Base-by-base conservation (phyloP, 2,888 invertebrate genomes). In the Gastracanthus pulcherrimus region DNA sequence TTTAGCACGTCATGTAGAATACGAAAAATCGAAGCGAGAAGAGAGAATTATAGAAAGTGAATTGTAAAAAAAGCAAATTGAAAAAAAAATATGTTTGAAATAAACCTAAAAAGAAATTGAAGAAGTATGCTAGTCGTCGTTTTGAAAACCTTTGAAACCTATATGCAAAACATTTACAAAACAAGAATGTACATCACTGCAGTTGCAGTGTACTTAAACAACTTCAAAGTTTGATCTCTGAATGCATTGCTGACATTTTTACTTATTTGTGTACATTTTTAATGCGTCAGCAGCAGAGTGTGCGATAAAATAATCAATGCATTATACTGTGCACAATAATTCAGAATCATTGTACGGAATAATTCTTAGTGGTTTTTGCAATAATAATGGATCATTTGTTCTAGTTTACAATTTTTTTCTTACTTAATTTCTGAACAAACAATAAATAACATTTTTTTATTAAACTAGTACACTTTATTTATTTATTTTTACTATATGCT, bases 1-100 rank as follows among this genome's bases (percentile, higher is more conserved):
- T 72, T 45, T 67, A 66, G 67, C 66, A 58, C 55, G 34, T 69
- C 75, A 76, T 69, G 58, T 69, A 55, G 67, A 76, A 31, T 69
- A 36, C 19, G 41, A 70, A 77, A 60, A 69, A 77, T 19, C 29
- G 55, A 36, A 29, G 76, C 11, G 41, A 31, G 6, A 41, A 60
- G 7, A 60, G 51, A 58, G 23, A 38, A 58, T 60, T 45, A 72
- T 72, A 72, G 60, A 60, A 60, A 45, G 29, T 72, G 60, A 66
- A 55, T 36, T 76, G 76, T 76, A 76, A 64, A 75, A 76, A 48
- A 75, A 48, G 36, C 31, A 36, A 75, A 64, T 36, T 51, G 34
- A 34, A 62, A 45, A 36, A n/a, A 71, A 58, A 38, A 58, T 76
- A 76, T 38, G 76, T 76, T 76, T 76, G 55, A 76, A 76, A 76